Evolutionary conservation across 2,113 vertebrate genomes (phyloP), one percentile per base, ranked within the genome.

Genomic region (Erythrolamprus reginae): DNA sequence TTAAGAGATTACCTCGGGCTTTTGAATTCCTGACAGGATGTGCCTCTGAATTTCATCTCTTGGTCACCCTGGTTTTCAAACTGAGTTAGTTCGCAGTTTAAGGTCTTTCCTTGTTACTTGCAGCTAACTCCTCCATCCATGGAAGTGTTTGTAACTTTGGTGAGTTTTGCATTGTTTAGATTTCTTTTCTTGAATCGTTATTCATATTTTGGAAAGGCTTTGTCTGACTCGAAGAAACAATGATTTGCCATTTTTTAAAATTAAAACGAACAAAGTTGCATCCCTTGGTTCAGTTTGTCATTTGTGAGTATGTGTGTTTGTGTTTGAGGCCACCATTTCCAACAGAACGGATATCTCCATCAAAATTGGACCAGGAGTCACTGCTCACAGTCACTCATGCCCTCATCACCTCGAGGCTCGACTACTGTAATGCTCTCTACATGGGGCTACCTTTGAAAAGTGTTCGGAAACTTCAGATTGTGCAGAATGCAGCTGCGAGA

Each of bases 201-300:
- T 95, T 96, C 88, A 90, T 88, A 47, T 96, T 96, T 94, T 89
- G 92, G 94, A 96, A 95, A 94, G 45, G 93, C 93, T 95, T 96
- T 94, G 92, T 95, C 93, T 95, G 93, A 95, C 95, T 92, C 94
- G 91, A 70, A 92, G 94, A 95, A 96, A 95, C 94, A 93, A 96
- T 96, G 95, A 95, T 55, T 96, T 97, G 96, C 93, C 94, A 89
- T 90, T 96, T 90, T 97, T 97, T 97, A 96, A 96, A 97, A 97
- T 97, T 97, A 98, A 97, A 96, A 93, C 93, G 96, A 95, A 97
- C 28, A 52, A 70, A 96, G 95, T 96, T 96, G 96, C 95, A 94
- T 96, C 89, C 94, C 65, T 82, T 93, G 90, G 85, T 85, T 88
- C 92, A 12, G 48, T 90, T 93, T 92, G 82, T 77, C 52, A 2